Evolutionary conservation across 2,888 invertebrate genomes (phyloP).

Genomic region (Nephrotoma guestfalica): DNA sequence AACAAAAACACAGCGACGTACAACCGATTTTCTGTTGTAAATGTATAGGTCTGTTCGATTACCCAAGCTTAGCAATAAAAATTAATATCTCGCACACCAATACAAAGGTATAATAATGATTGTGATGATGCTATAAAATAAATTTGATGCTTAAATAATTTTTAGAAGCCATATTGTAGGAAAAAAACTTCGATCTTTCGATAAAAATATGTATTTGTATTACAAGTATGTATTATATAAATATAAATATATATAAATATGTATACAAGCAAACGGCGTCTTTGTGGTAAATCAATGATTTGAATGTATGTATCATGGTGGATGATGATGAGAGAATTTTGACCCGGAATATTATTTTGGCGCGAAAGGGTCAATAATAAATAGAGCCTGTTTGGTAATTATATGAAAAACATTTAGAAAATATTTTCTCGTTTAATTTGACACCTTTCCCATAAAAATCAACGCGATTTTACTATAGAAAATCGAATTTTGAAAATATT

Average conservation of each 20-base stretch:
- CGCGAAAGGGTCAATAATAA: slow-evolving; percentile 6
- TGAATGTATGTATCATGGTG: not conserved
- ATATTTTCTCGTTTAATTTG: slow-evolving; percentile 9
- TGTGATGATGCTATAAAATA: too few relatives aligned
- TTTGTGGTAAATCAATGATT: too few relatives aligned
- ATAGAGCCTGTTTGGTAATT: not conserved
- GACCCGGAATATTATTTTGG: slow-evolving; percentile 5
- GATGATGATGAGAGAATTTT: not conserved
- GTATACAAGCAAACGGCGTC: slow-evolving; percentile 1
- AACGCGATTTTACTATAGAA: slow-evolving; percentile 12
- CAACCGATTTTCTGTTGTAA: too few relatives aligned
- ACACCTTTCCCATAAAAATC: not conserved
- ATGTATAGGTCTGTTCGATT: too few relatives aligned
- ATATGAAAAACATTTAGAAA: slow-evolving; percentile 1
- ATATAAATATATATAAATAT: too few relatives aligned
- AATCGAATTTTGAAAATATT: slow-evolving; percentile 6
- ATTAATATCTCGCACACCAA: too few relatives aligned
- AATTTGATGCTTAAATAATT: too few relatives aligned
- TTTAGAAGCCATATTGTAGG: too few relatives aligned
- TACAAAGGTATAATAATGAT: too few relatives aligned
- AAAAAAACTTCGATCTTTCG: not conserved
- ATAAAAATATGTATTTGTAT: not conserved
- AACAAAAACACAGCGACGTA: too few relatives aligned
- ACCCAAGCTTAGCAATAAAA: too few relatives aligned
- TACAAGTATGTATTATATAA: too few relatives aligned